Evolutionary conservation across 2,888 invertebrate genomes (phyloP).

Genomic region (Siphlonurus alternatus): DNA sequence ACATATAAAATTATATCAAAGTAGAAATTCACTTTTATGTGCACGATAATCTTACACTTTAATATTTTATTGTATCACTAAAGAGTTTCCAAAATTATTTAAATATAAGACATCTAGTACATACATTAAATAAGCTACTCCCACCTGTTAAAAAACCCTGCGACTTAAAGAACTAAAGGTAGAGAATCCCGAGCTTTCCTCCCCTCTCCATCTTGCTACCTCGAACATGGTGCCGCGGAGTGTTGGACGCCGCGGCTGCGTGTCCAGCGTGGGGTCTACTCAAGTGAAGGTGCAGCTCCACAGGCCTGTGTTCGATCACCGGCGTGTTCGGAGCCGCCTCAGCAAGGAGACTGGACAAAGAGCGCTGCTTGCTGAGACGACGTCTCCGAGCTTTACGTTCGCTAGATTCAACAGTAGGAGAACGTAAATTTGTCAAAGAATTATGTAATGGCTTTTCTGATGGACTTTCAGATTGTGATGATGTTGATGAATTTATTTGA

Average conservation of each 20-base stretch:
- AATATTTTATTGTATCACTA: too few species aligned
- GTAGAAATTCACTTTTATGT: too few species aligned
- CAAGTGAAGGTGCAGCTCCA: background rate
- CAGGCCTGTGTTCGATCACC: background rate
- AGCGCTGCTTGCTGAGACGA: slow-evolving; percentile 65
- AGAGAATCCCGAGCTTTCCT: background rate
- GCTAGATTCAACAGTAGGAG: slow-evolving; percentile 4
- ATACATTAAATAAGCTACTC: too few species aligned
- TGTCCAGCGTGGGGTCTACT: slow-evolving; percentile 12
- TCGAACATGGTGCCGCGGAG: too few species aligned
- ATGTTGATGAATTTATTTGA: slow-evolving; percentile 37
- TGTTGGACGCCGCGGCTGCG: too few species aligned
- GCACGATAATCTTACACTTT: too few species aligned
- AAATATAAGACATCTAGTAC: too few species aligned
- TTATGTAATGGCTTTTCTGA: slow-evolving; percentile 43
- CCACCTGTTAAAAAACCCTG: too few species aligned
- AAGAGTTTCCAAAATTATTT: too few species aligned
- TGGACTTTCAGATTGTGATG: slow-evolving; percentile 60
- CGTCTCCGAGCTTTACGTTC: slow-evolving; percentile 33
- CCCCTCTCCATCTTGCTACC: too few species aligned
- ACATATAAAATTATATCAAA: too few species aligned
- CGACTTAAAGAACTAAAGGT: background rate
- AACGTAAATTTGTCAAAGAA: slow-evolving; percentile 47
- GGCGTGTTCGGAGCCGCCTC: background rate
- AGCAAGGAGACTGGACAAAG: slow-evolving; percentile 62